Evolutionary conservation across 1,140 invertebrate genomes (phyloP), one percentile per base, ranked within the genome.

Genomic region (Tetragonula clypearis): DNA sequence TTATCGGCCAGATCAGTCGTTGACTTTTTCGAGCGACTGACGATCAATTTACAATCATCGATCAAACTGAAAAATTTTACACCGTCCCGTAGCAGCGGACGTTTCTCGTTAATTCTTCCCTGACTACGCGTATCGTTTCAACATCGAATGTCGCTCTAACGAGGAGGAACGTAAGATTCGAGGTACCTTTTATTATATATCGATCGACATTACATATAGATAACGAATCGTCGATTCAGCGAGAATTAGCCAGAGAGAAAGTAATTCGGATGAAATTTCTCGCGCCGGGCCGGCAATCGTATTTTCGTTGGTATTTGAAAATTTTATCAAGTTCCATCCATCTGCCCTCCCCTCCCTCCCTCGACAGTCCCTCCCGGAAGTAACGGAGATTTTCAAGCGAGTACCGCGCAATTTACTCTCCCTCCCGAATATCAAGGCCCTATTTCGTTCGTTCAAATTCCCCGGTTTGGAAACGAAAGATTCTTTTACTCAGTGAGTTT

Each of bases 261-360:
- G 49, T 30, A 69, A 41, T 41, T 69, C 78, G 14, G 53, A 17
- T 55, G 26, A 53, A 79, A 79, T 66, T 69, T 56, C 21, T n/a
- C 77, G 41, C 9, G 26, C 41, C 5, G 49, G 21, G 26, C 8
- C 35, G 35, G 53, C 17, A 49, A 60, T 76, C 56, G 49, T 53
- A 66, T n/a, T 68, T 30, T 66, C 49, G 65, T 41, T 14, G 78
- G 65, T 69, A 56, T 79, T 53, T 79, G 62, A 79, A 69, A 79
- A 69, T 79, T 79, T 79, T 79, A 79, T 79, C 26, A 79, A 79
- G 49, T 17, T 79, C 30, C 30, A 30, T 35, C 26, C 78, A 15
- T n/a, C 35, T 41, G 35, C 2, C 35, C 35, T 5, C 0, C 41
- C 41, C 5, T 6, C 41, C 6, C 41, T 41, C 35, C 35, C 41